Base-by-base conservation (phyloP, 2,888 invertebrate genomes). In the Perithous albicinctus region DNA sequence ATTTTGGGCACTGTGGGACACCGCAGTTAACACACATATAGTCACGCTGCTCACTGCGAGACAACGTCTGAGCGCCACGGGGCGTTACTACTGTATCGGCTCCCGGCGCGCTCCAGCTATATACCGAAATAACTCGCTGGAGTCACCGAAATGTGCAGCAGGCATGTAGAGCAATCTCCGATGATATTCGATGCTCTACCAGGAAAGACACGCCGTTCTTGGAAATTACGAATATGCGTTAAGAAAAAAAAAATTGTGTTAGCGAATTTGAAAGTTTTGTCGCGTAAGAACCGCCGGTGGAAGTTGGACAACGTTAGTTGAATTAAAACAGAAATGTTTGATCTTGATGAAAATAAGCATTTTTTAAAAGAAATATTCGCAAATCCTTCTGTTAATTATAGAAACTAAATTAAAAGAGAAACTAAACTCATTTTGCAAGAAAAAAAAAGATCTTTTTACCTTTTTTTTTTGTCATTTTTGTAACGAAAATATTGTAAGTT, bases 41-140 rank as follows among this genome's bases (percentile, higher is more conserved):
- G 41, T 18, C 20, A 29, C 15, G 74, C 41, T 20, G 18, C 29
- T n/a, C n/a, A n/a, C n/a, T 59, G 48, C 41, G 38, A 41, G 66
- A 54, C 73, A 46, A 32, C 38, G 73, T 67, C 73, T 43, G 38
- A 73, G 20, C 78, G 51, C 8, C 73, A 63, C 61, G 20, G 67
- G 51, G 12, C 67, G 59, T 74, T 54, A 51, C 67, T 74, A 79
- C 67, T 78, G 73, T 32, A n/a, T 43, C 48, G 74, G 29, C 41
- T 32, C 38, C 59, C 18, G 48, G 26, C 64, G n/a, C 10, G 26
- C 15, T 48, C 15, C 41, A 15, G 43, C 43, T 2, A 54, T 48
- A n/a, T 46, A 67, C 79, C 54, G 56, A 75, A 80, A 69, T 74
- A 75, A 75, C 79, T 80, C 51, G 38, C 32, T 56, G 32, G 64